Base-by-base conservation (phyloP, 2,113 vertebrate genomes). In the Triplophysa dalaica region DNA sequence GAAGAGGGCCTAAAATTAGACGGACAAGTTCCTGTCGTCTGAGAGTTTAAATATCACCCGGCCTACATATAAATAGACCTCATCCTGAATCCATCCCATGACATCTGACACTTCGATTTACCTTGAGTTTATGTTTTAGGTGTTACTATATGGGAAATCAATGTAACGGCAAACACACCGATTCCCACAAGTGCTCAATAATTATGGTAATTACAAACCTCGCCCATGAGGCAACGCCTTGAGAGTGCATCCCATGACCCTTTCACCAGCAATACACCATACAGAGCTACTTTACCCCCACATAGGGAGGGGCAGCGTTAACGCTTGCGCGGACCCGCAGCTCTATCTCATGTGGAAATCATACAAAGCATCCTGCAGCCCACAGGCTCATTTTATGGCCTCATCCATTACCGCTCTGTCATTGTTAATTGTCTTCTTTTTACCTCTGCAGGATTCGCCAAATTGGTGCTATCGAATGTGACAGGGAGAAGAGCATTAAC, bases 351-450 rank as follows among this genome's bases (percentile, higher is more conserved):
- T 97, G 95, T 96, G 94, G 96, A 98, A 96, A 98, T 98, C 96
- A 99, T 98, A 97, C 94, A 94, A 95, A 96, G 94, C 95, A 94
- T 96, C 95, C 94, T 95, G 95, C 94, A 96, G 91, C 93, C 95
- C 94, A 95, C 95, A 95, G 94, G 94, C 95, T 96, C 94, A 93
- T 96, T 99, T 99, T 98, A 99, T 98, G 94, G 98, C 96, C 98
- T 98, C 97, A 99, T 99, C 96, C 97, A 98, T 99, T 99, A 98
- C 98, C 94, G 93, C 94, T 96, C 96, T 98, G 98, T 99, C 98
- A 99, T 95, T 98, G 97, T 99, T 99, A 99, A 99, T 99, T 99
- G 98, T 99, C 95, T 97, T 98, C 96, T 96, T 98, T 93, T 99
- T 99, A 99, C 97, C 96, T 98, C 96, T 94, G 95, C 98, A 96